A percentile compares a stretch with the other conserved stretches of the same genome.
These are phyloP conservation scores for Ophion obscuratus DNA, from an alignment of 2,888 invertebrate genomes.

Conservation along the genomic window DNA sequence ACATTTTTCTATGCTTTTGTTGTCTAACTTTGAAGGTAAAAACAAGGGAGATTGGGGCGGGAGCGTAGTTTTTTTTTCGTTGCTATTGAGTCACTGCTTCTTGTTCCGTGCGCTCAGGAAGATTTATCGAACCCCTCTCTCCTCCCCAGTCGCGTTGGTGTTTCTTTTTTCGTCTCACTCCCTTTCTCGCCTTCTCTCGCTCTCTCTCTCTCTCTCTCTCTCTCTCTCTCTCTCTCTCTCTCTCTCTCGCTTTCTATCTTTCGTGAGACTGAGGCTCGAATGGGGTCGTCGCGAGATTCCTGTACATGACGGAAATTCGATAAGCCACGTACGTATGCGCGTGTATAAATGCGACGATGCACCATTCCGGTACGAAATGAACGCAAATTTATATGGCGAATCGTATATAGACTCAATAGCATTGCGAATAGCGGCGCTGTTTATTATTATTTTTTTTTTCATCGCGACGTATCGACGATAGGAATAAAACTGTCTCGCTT, in stretches of 20 bases:
- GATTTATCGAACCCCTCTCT: constrained; percentile 69
- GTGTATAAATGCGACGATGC: constrained; percentile 68
- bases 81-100: constrained; percentile 38
- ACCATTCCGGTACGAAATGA: constrained; percentile 70
- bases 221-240: neutral
- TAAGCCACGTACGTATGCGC: constrained; percentile 74
- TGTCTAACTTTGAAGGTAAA: neutral
- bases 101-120: constrained; percentile 35
- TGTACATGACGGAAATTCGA: constrained; percentile 80
- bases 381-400: constrained; percentile 77
- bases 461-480: neutral
- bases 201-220: neutral
- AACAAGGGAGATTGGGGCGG: constrained; percentile 16
- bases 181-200: neutral
- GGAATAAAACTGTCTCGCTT: neutral
- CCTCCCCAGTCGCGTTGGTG: too few relatives aligned
- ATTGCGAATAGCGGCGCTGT: constrained; percentile 13
- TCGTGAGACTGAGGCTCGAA: constrained; percentile 59
- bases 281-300: constrained; percentile 59
- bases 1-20: neutral
- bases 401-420: constrained; percentile 29
- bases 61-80: constrained; percentile 25
- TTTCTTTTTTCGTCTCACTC: constrained; percentile 1
- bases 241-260: constrained; percentile 71
- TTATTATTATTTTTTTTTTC: neutral